These are phyloP conservation scores for Pyrocephalus nanus DNA, from an alignment of 2,797 vertebrate species.

Conservation along the genomic window DNA sequence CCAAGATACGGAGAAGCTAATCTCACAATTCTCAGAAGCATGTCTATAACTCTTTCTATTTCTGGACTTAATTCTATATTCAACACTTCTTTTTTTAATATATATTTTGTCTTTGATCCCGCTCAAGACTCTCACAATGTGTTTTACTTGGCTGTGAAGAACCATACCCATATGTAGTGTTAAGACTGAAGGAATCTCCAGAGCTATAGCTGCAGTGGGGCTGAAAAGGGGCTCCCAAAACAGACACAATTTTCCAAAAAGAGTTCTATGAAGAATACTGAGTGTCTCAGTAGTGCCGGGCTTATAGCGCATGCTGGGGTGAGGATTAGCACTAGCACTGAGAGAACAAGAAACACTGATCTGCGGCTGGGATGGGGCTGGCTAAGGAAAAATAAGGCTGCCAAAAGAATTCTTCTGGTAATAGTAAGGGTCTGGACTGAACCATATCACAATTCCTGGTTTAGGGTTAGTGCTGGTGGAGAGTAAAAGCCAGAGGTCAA, in stretches of 20 bases:
- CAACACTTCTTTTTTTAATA: background rate
- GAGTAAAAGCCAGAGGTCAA: background rate
- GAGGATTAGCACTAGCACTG: background rate
- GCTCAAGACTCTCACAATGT: background rate
- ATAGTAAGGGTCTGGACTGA: background rate
- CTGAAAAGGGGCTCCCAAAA: background rate
- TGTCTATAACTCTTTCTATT: background rate
- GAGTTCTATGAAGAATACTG: background rate
- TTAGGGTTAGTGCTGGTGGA: background rate
- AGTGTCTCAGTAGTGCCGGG: background rate
- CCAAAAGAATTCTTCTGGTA: background rate
- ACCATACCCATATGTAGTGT: accelerated
- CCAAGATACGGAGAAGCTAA: background rate
- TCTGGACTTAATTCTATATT: background rate
- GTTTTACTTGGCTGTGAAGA: background rate
- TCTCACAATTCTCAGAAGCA: background rate
- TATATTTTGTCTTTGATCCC: background rate
- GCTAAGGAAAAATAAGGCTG: background rate
- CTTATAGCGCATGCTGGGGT: background rate
- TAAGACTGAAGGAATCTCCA: background rate
- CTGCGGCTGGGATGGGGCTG: background rate
- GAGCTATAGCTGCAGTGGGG: background rate
- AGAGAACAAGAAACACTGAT: background rate
- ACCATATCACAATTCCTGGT: background rate
- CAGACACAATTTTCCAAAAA: background rate